Evolutionary conservation across 2,888 invertebrate species (phyloP), one percentile per base, ranked within the genome.

Genomic region (Drosophila greeni): DNA sequence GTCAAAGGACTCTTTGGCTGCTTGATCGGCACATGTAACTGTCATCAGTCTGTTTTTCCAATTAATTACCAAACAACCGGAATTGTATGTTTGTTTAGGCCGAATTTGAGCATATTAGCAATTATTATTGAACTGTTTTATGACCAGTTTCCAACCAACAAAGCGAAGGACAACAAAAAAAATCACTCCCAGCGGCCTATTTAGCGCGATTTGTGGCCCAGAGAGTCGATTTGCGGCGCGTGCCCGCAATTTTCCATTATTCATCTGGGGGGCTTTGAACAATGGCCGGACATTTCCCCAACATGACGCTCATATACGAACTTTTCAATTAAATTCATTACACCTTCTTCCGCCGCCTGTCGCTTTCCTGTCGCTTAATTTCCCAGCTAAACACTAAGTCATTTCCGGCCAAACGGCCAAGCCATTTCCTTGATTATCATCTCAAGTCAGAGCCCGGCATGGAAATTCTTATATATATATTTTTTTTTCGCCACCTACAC

Each of bases 251-350:
- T 59, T 60, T 36, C 49, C 42, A 36, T 54, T 31, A 56, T 31
- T 26, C 40, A n/a, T 43, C 47, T 24, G 20, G 16, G 16, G 51
- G 54, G 6, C 45, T 52, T 64, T 20, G 42, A 43, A 49, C 47
- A 73, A 60, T 60, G 52, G 54, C 40, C 52, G 26, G n/a, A 48
- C 69, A 81, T 78, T 84, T 81, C 66, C 78, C 59, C n/a, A 54
- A 70, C 76, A 62, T 26, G 65, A 43, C 53, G 65, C 31, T 33
- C 65, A 64, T 62, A 62, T 43, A 83, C 74, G 76, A 72, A 66
- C 67, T 81, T 80, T 74, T 69, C 84, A 84, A 80, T 80, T 80
- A 80, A 84, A 82, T 80, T 78, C 84, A 84, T 78, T 84, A 70
- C 72, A 75, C 72, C 59, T 74, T 70, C 79, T 75, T 75, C 76